These are phyloP conservation scores for Macaca mulatta DNA, from an alignment of 2,113 vertebrate species.

Conservation along the genomic window DNA sequence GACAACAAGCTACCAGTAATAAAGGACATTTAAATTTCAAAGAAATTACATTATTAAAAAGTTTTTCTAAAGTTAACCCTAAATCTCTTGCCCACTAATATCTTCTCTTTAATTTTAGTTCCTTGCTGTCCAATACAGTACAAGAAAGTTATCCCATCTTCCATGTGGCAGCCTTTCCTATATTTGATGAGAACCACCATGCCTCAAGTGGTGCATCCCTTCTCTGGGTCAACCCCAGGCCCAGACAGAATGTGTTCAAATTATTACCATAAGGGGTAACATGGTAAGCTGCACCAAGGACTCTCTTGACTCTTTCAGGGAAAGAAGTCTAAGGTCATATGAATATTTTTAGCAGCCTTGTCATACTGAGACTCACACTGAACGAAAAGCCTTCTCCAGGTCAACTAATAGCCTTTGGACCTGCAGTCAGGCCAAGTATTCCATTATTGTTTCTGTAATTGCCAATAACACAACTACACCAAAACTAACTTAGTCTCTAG, in stretches of 20 bases:
- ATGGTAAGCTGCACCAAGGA: not conserved
- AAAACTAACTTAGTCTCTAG: not conserved
- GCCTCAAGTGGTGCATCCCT: no score
- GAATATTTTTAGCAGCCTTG: not conserved
- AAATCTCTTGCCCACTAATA: not conserved
- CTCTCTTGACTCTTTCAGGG: not conserved
- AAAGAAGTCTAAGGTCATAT: not conserved
- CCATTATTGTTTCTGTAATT: not conserved
- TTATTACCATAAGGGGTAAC: fast-evolving
- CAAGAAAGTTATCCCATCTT: not conserved
- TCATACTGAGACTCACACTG: not conserved
- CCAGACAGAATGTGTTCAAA: no score
- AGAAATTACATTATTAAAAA: not conserved
- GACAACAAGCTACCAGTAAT: not conserved
- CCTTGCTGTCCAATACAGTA: not conserved
- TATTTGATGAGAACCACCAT: not conserved
- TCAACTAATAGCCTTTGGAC: not conserved
- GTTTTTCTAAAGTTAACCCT: not conserved
- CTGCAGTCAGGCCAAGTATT: not conserved
- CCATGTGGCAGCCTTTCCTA: not conserved
- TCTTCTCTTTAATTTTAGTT: not conserved
- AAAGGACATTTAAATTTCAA: not conserved
- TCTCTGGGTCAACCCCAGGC: not conserved
- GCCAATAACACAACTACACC: not conserved
- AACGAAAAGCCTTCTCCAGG: not conserved